phyloP scores from a whole-genome alignment of 2,113 vertebrate species.

The Paramormyrops kingsleyae region DNA sequence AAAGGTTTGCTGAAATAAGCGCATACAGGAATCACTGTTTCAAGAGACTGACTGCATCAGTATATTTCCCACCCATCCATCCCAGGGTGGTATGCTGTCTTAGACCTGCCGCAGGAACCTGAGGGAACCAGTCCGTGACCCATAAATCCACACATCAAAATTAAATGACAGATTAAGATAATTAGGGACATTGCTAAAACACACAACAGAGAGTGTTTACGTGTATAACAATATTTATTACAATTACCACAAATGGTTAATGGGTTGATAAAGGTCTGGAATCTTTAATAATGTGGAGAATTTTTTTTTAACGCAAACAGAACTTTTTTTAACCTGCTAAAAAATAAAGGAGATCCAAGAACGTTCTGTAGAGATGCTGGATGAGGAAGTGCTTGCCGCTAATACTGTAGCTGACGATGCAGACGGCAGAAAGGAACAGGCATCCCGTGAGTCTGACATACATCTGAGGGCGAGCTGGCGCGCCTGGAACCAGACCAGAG shows the following conservation, averaged over 20 bases:
- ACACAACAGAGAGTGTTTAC: background rate
- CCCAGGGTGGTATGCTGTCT: background rate
- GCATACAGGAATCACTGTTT: background rate
- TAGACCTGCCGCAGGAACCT: background rate
- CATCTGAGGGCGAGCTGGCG: background rate
- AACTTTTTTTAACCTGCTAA: too few relatives aligned
- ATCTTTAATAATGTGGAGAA: background rate
- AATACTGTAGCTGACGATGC: background rate
- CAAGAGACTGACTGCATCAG: background rate
- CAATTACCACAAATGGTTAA: background rate
- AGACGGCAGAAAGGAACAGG: background rate
- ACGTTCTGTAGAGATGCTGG: background rate
- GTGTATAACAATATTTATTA: background rate
- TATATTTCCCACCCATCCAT: background rate
- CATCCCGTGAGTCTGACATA: background rate
- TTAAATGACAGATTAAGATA: background rate
- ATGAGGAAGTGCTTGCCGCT: background rate
- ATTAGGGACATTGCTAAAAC: background rate
- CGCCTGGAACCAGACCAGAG: background rate
- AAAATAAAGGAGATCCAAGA: background rate
- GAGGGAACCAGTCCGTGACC: background rate
- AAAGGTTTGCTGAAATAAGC: background rate
- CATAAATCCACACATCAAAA: background rate
- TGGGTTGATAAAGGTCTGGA: background rate
- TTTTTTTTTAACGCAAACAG: too few relatives aligned